These are phyloP conservation scores for Dicrurus megarhynchus DNA, from an alignment of 2,113 vertebrate species.

Conservation along the genomic window DNA sequence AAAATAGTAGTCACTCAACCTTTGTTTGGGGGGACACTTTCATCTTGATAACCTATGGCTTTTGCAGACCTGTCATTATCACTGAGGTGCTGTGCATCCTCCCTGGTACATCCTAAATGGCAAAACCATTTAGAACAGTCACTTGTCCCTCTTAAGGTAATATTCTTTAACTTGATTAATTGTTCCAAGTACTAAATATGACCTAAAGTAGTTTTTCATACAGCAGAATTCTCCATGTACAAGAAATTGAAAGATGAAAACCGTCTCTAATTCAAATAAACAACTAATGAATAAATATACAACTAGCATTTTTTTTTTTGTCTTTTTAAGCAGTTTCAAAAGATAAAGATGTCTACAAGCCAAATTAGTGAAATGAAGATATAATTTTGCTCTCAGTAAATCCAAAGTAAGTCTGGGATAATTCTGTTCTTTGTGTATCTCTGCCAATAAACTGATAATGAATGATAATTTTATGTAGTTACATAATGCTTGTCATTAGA, in stretches of 20 bases:
- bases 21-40: background rate
- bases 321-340: background rate
- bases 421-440: background rate
- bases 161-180: background rate
- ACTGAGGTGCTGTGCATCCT: background rate
- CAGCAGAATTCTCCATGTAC: background rate
- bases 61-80: background rate
- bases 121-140: background rate
- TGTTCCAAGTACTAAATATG: background rate
- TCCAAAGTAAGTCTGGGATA: background rate
- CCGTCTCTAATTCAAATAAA: background rate
- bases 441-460: background rate
- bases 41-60: background rate
- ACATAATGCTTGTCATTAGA: background rate
- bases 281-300: background rate
- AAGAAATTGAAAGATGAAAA: background rate
- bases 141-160: background rate
- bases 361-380: background rate
- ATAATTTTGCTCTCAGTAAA: background rate
- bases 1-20: background rate
- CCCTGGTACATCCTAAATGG: background rate
- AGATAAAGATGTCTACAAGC: background rate
- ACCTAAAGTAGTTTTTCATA: background rate
- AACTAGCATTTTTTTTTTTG: background rate
- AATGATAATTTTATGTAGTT: constrained; percentile 13